Conservation (phyloP, 2,888 invertebrate species). For the Rambutsinella grinnellia region DNA sequence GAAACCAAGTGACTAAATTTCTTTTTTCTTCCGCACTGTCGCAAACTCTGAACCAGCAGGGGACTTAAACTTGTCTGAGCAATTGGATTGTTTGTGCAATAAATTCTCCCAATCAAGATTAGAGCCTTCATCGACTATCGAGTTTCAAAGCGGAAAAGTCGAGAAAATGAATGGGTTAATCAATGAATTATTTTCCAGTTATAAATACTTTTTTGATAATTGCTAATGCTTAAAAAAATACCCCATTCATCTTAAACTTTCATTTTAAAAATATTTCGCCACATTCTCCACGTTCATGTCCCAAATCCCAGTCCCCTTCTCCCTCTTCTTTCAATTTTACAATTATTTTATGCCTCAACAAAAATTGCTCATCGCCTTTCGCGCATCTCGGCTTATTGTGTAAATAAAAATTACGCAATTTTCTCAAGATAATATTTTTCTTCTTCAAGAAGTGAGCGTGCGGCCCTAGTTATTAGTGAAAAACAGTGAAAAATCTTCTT, state of each 20-base stretch:
- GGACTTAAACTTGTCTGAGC: too few species aligned
- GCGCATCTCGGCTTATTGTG: background rate
- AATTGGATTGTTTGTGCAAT: too few species aligned
- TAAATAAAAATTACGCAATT: slow-evolving; percentile 31
- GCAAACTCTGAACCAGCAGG: background rate
- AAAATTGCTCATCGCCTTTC: background rate
- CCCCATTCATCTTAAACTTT: too few species aligned
- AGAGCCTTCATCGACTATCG: too few species aligned
- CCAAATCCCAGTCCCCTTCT: background rate
- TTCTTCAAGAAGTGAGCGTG: slow-evolving; percentile 1
- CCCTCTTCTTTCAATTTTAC: background rate
- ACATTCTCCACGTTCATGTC: background rate
- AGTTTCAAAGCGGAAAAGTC: too few species aligned
- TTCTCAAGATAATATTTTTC: slow-evolving; percentile 6
- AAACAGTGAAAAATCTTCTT: background rate
- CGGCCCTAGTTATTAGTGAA: background rate
- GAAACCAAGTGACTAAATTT: slow-evolving; percentile 2
- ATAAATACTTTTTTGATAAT: too few species aligned
- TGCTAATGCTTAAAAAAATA: too few species aligned
- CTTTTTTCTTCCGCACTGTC: background rate
- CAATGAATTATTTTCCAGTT: too few species aligned
- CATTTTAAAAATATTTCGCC: slow-evolving; percentile 4
- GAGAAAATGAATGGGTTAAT: too few species aligned
- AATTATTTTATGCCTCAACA: background rate
- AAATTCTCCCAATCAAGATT: too few species aligned